Conservation (phyloP, 2,113 vertebrate genomes). For the Axis porcinus region DNA sequence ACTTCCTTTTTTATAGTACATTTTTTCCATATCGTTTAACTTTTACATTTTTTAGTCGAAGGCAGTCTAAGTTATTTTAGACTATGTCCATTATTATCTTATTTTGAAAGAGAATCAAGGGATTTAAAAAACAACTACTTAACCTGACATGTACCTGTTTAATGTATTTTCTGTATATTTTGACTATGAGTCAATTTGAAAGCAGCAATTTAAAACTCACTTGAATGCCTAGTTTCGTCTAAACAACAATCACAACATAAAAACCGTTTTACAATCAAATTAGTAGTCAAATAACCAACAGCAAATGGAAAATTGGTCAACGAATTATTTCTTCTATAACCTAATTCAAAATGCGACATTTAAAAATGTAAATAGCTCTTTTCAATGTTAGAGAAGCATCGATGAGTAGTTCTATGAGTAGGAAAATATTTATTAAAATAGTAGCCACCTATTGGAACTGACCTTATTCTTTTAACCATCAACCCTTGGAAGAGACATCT, state of each 20-base stretch:
- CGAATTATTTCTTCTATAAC: conserved; percentile 75
- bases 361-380: conserved; percentile 89
- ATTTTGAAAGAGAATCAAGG: conserved; percentile 5
- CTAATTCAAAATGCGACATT: conserved; percentile 80
- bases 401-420: conserved; percentile 84
- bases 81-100: not conserved
- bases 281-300: conserved; percentile 93
- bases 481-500: conserved; percentile 4
- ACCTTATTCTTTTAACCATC: conserved; percentile 30
- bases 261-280: conserved; percentile 87
- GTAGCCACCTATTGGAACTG: conserved; percentile 19
- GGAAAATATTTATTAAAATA: conserved; percentile 87
- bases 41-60: not conserved
- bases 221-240: conserved; percentile 57
- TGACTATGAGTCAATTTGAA: conserved; percentile 61
- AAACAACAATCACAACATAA: conserved; percentile 73
- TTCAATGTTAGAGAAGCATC: conserved; percentile 80
- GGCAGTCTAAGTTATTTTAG: not conserved
- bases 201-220: conserved; percentile 55
- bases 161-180: conserved; percentile 47
- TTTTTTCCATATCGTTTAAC: not conserved
- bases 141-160: not conserved
- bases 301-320: conserved; percentile 85
- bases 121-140: not conserved
- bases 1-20: not conserved